Evolutionary conservation across 2,888 invertebrate species (phyloP).

Genomic region (Zelleria hepariella): DNA sequence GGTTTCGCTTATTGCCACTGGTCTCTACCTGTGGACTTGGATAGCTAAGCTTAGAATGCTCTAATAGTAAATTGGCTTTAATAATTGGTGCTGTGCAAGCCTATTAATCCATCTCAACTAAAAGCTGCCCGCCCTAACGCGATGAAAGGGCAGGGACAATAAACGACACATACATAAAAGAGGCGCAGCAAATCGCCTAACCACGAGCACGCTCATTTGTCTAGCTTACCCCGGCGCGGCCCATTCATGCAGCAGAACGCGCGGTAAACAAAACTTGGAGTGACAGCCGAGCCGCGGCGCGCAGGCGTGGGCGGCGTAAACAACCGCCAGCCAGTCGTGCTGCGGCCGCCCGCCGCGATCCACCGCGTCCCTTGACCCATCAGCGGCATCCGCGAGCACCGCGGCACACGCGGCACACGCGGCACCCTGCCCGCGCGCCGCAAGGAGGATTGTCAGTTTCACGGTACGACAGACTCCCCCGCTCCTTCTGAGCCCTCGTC

Average conservation of each 20-base stretch:
- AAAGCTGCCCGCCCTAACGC: background rate
- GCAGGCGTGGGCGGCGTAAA: slow-evolving; percentile 10
- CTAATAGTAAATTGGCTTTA: no score
- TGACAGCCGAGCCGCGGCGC: slow-evolving; percentile 4
- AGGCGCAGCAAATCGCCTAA: background rate
- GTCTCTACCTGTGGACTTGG: no score
- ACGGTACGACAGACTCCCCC: background rate
- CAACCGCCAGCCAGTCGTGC: slow-evolving; percentile 10
- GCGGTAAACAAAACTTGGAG: slow-evolving; percentile 1
- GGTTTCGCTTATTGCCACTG: no score
- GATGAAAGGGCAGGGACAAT: background rate
- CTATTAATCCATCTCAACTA: no score
- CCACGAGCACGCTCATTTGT: background rate
- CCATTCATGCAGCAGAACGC: slow-evolving; percentile 10
- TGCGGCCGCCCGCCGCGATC: slow-evolving; percentile 5
- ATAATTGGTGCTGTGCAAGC: no score
- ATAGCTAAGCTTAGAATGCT: no score
- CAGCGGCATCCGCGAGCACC: background rate
- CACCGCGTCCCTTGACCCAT: background rate
- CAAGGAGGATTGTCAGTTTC: background rate
- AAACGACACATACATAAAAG: background rate
- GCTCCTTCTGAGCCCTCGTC: background rate
- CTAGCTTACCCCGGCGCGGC: slow-evolving; percentile 2
- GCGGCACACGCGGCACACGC: background rate
- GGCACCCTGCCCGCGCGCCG: background rate